Percentiles rank a stretch among this genome's conserved stretches.
phyloP scores from a whole-genome alignment of 2,888 invertebrate genomes.

The Drosophila quinaria region DNA sequence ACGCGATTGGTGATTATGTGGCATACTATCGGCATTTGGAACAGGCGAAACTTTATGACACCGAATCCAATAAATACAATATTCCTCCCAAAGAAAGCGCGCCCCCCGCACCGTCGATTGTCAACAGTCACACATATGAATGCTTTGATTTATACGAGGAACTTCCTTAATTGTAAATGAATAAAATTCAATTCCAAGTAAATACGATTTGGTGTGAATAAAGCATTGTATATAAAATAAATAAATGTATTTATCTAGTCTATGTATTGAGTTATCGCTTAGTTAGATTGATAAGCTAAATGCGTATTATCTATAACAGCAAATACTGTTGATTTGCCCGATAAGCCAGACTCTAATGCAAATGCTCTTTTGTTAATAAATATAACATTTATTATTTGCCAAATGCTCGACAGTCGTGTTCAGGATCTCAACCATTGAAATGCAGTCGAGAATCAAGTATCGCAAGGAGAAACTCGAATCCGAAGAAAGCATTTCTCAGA shows the following conservation, averaged over 20 bases:
- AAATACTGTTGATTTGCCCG: constrained; percentile 17
- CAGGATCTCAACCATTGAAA: constrained; percentile 18
- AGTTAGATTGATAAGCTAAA: constrained; percentile 43
- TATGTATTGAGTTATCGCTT: constrained; percentile 30
- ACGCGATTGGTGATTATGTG: constrained; percentile 47
- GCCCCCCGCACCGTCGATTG: constrained; percentile 56
- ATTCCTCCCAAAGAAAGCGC: constrained; percentile 66
- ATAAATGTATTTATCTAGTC: neutral
- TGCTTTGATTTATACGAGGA: constrained; percentile 67
- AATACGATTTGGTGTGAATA: neutral
- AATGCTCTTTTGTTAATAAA: constrained; percentile 18
- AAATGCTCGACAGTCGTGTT: constrained; percentile 33
- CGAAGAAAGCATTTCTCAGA: neutral
- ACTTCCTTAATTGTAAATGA: constrained; percentile 26
- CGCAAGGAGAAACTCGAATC: neutral
- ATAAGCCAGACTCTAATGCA: constrained; percentile 41
- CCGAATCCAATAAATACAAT: constrained; percentile 54
- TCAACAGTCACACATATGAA: constrained; percentile 47
- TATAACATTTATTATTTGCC: constrained; percentile 22
- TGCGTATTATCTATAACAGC: constrained; percentile 42
- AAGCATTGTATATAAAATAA: neutral
- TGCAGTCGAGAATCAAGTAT: constrained; percentile 22
- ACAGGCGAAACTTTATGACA: constrained; percentile 28
- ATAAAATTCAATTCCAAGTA: neutral
- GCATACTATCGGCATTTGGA: constrained; percentile 47